Conservation (phyloP, 2,113 vertebrate genomes). For the Platanista minor region DNA sequence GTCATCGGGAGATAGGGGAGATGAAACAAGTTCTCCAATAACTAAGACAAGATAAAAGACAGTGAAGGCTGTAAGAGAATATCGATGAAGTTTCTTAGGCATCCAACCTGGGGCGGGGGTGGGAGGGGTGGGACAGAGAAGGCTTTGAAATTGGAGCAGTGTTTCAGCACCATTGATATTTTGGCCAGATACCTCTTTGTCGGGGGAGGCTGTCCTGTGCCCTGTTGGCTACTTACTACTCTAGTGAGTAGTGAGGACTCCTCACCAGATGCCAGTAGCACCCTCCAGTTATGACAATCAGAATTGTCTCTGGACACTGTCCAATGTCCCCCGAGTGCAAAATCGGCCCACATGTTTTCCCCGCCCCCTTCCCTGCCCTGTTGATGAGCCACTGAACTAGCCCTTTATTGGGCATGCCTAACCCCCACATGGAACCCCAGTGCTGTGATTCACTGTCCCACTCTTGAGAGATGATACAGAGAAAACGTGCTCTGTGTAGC, state of each 20-base stretch:
- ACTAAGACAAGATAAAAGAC: not conserved
- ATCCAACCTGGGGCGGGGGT: not conserved
- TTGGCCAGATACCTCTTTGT: not conserved
- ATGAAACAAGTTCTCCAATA: not conserved
- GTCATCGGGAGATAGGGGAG: not conserved
- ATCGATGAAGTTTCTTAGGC: not conserved
- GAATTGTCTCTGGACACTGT: not conserved
- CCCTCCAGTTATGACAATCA: fast-evolving
- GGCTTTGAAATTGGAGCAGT: not conserved
- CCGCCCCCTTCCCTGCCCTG: not conserved
- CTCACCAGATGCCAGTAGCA: too few species aligned
- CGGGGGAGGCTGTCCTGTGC: not conserved
- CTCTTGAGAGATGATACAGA: not conserved
- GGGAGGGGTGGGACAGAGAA: not conserved
- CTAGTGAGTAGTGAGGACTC: too few species aligned
- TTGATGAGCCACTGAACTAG: not conserved
- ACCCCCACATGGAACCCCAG: not conserved
- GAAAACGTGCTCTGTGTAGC: not conserved
- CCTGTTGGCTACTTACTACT: too few species aligned
- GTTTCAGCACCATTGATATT: not conserved
- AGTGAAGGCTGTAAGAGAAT: not conserved
- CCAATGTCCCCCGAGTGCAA: not conserved
- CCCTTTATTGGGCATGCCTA: not conserved
- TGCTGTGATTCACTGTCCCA: not conserved
- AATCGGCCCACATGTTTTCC: not conserved